These are phyloP conservation scores for Leptinotarsa haldemani DNA, from an alignment of 2,888 invertebrate genomes.

Conservation along the genomic window DNA sequence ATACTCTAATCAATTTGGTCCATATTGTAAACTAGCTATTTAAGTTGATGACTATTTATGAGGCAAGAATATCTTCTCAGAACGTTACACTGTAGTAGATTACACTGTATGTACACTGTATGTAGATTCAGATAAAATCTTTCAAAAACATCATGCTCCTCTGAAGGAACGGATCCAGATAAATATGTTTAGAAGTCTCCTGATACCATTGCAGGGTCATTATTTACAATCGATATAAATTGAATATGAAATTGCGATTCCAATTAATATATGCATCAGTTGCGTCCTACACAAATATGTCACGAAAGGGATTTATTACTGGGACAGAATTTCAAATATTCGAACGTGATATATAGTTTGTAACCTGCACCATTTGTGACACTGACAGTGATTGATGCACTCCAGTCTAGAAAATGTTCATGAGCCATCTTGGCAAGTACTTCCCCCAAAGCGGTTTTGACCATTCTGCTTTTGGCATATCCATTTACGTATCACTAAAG, in stretches of 20 bases:
- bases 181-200: too few relatives aligned
- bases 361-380: conserved; percentile 11
- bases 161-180: too few relatives aligned
- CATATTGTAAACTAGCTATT: too few relatives aligned
- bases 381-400: conserved; percentile 7
- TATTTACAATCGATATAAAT: not conserved
- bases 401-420: not conserved
- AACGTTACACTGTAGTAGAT: too few relatives aligned
- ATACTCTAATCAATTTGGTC: too few relatives aligned
- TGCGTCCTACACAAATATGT: not conserved
- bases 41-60: too few relatives aligned
- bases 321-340: conserved; percentile 12
- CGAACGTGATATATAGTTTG: conserved; percentile 15
- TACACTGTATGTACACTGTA: too few relatives aligned
- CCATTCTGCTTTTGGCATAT: not conserved
- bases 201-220: not conserved
- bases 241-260: not conserved
- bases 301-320: not conserved
- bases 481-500: not conserved
- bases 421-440: not conserved
- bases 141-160: too few relatives aligned
- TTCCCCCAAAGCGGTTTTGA: not conserved
- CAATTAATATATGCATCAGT: conserved; percentile 1
- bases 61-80: too few relatives aligned
- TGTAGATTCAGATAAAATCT: too few relatives aligned